Evolutionary conservation across 2,888 invertebrate genomes (phyloP).

Genomic region (Megamerina dolium): DNA sequence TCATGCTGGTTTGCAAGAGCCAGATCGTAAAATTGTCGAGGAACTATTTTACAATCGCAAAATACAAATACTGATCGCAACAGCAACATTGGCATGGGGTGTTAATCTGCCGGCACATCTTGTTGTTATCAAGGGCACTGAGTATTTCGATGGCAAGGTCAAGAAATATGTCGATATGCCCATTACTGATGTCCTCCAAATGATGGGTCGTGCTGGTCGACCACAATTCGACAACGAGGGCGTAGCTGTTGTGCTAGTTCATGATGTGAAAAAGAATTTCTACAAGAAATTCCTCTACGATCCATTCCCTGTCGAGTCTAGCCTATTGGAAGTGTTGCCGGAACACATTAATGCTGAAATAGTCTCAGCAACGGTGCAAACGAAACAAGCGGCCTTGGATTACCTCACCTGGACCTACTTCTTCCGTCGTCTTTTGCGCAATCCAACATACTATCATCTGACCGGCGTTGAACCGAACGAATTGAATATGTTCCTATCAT

Average conservation of each 20-base stretch:
- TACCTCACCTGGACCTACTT: constrained; percentile 99
- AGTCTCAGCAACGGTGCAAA: constrained; percentile 90
- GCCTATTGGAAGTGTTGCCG: constrained; percentile 79
- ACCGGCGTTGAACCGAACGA: constrained; percentile 63
- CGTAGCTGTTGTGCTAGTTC: constrained; percentile 81
- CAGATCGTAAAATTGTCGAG: constrained; percentile 85
- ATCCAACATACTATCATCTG: constrained; percentile 86
- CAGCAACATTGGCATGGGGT: constrained; percentile 98
- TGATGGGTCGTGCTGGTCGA: constrained; percentile 98
- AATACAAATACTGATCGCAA: constrained; percentile 94
- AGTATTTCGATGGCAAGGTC: constrained; percentile 95
- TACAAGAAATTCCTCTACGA: constrained; percentile 99
- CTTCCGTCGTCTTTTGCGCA: constrained; percentile 84
- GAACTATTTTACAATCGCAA: constrained; percentile 91
- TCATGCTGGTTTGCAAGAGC: constrained; percentile 94
- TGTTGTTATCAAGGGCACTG: constrained; percentile 98
- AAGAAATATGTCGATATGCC: constrained; percentile 99
- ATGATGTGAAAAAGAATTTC: constrained; percentile 96
- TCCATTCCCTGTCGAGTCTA: constrained; percentile 98
- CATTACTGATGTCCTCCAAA: constrained; percentile 97
- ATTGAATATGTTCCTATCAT: constrained; percentile 71
- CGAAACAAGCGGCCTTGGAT: constrained; percentile 88
- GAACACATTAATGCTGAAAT: constrained; percentile 98
- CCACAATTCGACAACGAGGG: constrained; percentile 95
- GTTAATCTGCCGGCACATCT: constrained; percentile 98